These are phyloP conservation scores for Tauraco hartlaubi DNA, from an alignment of 2,797 vertebrate species.

Conservation along the genomic window DNA sequence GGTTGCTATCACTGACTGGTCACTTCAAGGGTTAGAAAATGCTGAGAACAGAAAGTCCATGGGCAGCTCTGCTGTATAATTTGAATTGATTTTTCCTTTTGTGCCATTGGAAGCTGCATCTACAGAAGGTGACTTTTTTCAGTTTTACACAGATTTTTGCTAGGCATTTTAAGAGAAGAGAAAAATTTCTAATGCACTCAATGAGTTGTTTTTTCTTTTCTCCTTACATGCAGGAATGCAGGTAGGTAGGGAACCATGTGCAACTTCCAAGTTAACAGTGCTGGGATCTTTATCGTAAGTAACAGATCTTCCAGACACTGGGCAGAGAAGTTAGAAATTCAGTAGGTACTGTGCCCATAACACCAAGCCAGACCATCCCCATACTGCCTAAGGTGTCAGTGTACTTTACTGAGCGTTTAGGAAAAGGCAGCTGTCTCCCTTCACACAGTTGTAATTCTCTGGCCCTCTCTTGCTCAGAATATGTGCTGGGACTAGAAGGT, in stretches of 20 bases:
- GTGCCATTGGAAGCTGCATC: not conserved
- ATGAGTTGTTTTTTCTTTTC: fast-evolving
- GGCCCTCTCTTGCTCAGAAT: not conserved
- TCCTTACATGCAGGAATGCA: not conserved
- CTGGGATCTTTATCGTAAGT: not conserved
- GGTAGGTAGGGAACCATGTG: not conserved
- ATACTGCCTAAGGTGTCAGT: not conserved
- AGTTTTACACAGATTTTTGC: not conserved
- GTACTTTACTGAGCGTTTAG: not conserved
- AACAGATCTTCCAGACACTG: not conserved
- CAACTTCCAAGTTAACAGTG: not conserved
- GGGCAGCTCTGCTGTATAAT: not conserved
- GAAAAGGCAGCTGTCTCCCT: not conserved
- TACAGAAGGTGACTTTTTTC: not conserved
- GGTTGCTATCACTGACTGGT: not conserved
- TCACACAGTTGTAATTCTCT: not conserved
- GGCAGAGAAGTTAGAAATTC: not conserved
- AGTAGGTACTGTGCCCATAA: not conserved
- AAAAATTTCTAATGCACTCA: not conserved
- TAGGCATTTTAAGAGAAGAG: not conserved
- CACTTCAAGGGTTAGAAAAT: not conserved
- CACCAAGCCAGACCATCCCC: not conserved
- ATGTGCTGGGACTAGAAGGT: not conserved
- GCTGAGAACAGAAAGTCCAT: not conserved
- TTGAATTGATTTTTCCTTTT: not conserved